These are phyloP conservation scores for Myotis davidii DNA, from an alignment of 2,113 vertebrate genomes.

Conservation along the genomic window DNA sequence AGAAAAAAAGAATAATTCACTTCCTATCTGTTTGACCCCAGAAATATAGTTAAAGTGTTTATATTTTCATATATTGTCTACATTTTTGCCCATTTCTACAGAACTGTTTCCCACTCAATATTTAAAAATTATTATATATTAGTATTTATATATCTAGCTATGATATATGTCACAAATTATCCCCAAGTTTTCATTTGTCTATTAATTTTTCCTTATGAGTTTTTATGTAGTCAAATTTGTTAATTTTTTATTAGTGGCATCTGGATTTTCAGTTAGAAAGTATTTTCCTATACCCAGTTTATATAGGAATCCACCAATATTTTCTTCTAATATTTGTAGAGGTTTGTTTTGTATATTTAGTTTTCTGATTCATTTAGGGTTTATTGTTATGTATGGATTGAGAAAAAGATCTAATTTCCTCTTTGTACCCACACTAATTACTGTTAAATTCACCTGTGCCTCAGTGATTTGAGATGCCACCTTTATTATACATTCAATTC, in stretches of 20 bases:
- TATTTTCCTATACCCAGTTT: not conserved
- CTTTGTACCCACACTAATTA: not conserved
- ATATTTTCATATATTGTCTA: not conserved
- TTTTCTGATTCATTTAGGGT: not conserved
- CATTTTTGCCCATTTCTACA: not conserved
- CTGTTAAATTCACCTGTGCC: not conserved
- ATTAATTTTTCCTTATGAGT: not conserved
- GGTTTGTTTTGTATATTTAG: not conserved
- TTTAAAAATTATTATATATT: not conserved
- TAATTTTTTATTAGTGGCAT: not conserved
- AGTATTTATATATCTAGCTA: not conserved
- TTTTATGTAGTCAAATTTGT: not conserved
- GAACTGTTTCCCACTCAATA: not conserved
- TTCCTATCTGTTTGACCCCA: too few species aligned
- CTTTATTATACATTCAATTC: not conserved
- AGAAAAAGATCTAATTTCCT: conserved; percentile 11
- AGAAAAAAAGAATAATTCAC: not conserved
- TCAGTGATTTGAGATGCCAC: not conserved
- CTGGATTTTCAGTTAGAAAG: not conserved
- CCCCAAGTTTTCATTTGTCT: not conserved
- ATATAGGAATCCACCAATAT: not conserved
- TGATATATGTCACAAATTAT: not conserved
- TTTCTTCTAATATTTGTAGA: not conserved
- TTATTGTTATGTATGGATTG: not conserved
- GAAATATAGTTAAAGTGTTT: not conserved